phyloP scores from a whole-genome alignment of 2,888 invertebrate genomes.

The Drosophila gaucha region DNA sequence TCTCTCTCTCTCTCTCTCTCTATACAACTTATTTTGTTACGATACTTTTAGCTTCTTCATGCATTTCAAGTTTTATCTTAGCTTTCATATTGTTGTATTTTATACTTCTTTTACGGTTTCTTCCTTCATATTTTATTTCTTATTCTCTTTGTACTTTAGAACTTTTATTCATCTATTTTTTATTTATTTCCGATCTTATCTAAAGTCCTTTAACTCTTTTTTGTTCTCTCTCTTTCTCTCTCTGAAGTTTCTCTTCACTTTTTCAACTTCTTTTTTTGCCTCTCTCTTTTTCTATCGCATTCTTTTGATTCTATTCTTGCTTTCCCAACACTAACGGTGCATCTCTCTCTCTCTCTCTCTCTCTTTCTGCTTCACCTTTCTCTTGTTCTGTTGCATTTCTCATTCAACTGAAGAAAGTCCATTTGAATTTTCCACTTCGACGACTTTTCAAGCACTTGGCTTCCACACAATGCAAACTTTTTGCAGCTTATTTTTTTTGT shows the following conservation, averaged over 20 bases:
- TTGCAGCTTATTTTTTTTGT: slow-evolving; percentile 2
- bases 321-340: neutral
- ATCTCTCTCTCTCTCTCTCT: neutral
- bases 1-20: too few relatives aligned
- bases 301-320: neutral
- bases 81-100: neutral
- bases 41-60: neutral
- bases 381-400: slow-evolving; percentile 12
- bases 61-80: neutral
- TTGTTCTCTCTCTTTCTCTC: neutral
- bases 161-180: neutral
- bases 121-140: too few relatives aligned
- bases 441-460: slow-evolving; percentile 34
- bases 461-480: slow-evolving; percentile 40
- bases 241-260: neutral
- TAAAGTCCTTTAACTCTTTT: neutral
- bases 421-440: slow-evolving; percentile 49
- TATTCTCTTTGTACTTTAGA: neutral
- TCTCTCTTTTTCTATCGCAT: slow-evolving; percentile 1
- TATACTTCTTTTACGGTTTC: neutral
- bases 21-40: neutral
- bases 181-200: neutral
- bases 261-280: neutral
- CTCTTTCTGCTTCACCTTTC: slow-evolving; percentile 1
- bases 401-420: slow-evolving; percentile 30